These are phyloP conservation scores for Apostichopus leukothele DNA, from an alignment of 53 echinoderm and acorn worm species.

Conservation along the genomic window DNA sequence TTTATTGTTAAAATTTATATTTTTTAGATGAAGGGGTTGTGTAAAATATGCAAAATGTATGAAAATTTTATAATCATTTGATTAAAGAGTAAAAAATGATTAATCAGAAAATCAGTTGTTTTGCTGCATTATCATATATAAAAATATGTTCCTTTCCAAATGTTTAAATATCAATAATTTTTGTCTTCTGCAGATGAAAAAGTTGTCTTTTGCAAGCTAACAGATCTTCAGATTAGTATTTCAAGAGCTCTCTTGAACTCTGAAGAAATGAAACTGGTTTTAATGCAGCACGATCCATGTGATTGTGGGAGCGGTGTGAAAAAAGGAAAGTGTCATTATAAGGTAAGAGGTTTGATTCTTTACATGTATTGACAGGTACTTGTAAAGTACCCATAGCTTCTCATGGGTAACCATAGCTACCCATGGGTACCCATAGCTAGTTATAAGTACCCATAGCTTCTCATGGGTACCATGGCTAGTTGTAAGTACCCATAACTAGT, in stretches of 20 bases:
- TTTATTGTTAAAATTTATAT: too few species aligned
- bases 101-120: background rate
- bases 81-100: background rate
- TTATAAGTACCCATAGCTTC: too few species aligned
- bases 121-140: too few species aligned
- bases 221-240: slow-evolving; percentile 74
- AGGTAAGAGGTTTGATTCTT: slow-evolving; percentile 35
- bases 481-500: too few species aligned
- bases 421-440: too few species aligned
- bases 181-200: slow-evolving; percentile 69
- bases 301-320: slow-evolving; percentile 71
- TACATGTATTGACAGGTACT: background rate
- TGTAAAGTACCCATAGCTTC: too few species aligned
- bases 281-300: slow-evolving; percentile 75
- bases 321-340: slow-evolving; percentile 77
- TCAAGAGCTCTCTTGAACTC: slow-evolving; percentile 73
- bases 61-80: too few species aligned
- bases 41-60: background rate
- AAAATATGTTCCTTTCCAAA: background rate
- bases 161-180: background rate
- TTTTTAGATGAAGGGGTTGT: background rate
- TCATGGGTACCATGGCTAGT: too few species aligned
- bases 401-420: too few species aligned
- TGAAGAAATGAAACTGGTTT: slow-evolving; percentile 78
- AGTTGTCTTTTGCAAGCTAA: slow-evolving; percentile 87